These are phyloP conservation scores for Chouioia cunea DNA, from an alignment of 2,888 invertebrate genomes.

Conservation along the genomic window DNA sequence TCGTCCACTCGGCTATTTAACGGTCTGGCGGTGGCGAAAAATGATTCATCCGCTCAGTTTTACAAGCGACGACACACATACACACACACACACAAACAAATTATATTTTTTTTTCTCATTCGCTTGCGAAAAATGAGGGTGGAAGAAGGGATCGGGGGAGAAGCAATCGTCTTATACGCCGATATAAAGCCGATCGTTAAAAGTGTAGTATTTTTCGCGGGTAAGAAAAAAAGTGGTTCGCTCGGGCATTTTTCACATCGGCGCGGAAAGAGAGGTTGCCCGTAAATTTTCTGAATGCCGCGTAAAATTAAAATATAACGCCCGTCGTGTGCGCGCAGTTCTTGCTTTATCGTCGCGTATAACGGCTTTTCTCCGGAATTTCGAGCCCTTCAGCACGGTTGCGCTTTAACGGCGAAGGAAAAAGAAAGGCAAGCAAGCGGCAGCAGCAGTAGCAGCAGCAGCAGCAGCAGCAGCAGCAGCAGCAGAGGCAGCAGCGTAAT, in stretches of 20 bases:
- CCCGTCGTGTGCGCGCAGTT: constrained; percentile 8
- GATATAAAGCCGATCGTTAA: constrained; percentile 29
- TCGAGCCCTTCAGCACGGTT: constrained; percentile 7
- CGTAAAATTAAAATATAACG: constrained; percentile 38
- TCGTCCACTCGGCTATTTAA: too few species aligned
- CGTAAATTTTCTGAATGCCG: constrained; percentile 36
- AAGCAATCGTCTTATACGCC: constrained; percentile 2
- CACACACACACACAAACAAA: too few species aligned
- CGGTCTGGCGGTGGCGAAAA: too few species aligned
- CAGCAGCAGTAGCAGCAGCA: too few species aligned
- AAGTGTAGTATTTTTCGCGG: constrained; percentile 21
- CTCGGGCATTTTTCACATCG: constrained; percentile 21
- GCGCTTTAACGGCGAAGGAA: not conserved
- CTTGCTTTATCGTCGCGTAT: constrained; percentile 29
- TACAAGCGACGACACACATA: too few species aligned
- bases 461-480: too few species aligned
- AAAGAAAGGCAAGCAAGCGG: not conserved
- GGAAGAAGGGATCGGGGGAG: constrained; percentile 8
- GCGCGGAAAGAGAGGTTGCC: not conserved
- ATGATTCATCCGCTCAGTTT: too few species aligned
- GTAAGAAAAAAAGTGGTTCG: not conserved
- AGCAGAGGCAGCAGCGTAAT: constrained; percentile 22
- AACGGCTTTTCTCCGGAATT: constrained; percentile 16
- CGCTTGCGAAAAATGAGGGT: not conserved
- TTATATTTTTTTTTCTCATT: not conserved